Evolutionary conservation across 2,797 vertebrate genomes (phyloP).

Genomic region (Sebastes miniatus): DNA sequence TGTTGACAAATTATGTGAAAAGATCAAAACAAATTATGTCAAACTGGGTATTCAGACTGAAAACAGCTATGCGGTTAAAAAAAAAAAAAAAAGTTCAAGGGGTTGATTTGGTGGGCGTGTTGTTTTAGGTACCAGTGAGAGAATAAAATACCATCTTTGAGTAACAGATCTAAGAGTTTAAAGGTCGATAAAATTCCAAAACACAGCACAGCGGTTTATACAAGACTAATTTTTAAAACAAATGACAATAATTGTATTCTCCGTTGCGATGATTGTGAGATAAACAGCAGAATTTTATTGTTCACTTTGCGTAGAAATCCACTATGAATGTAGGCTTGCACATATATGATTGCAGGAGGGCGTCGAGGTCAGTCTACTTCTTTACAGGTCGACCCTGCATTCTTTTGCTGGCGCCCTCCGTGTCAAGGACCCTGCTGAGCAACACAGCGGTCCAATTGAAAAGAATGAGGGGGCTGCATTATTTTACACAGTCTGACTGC

Average conservation of each 20-base stretch:
- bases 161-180: neutral
- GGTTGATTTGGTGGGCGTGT: neutral
- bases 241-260: neutral
- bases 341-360: neutral
- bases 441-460: neutral
- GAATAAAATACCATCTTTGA: neutral
- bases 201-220: neutral
- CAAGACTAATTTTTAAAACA: neutral
- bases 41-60: neutral
- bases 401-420: neutral
- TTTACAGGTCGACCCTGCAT: neutral
- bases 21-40: neutral
- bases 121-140: neutral
- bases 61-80: neutral
- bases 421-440: neutral
- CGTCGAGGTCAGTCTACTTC: neutral
- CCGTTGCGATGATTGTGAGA: neutral
- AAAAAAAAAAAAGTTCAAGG: neutral
- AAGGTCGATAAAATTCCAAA: neutral
- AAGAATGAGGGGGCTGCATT: neutral
- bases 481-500: neutral
- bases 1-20: neutral
- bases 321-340: neutral
- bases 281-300: neutral
- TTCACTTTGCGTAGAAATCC: neutral